Evolutionary conservation across 2,888 invertebrate genomes (phyloP), one percentile per base, ranked within the genome.

Genomic region (Choreutis nemorana): DNA sequence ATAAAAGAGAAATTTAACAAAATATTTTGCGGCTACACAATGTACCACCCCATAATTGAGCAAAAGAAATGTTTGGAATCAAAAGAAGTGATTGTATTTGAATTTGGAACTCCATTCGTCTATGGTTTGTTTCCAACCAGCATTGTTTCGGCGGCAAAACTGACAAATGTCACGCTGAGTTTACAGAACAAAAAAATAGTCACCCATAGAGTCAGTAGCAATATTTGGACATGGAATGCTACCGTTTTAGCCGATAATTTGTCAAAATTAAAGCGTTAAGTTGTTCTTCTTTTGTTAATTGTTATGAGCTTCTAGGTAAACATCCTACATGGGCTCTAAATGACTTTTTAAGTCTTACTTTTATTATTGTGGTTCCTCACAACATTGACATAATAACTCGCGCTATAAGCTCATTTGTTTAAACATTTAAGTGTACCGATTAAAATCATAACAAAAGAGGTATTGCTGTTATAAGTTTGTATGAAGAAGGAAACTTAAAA

Each of bases 41-140:
- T 54, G 48, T 43, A 42, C 50, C 63, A 68, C 59, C 62, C 72
- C 47, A 58, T 72, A 75, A 77, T 75, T 73, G 75, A 71, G 71
- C 73, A 73, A 73, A 70, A 57, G 66, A 66, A 70, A 66, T 62
- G 47, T 58, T 62, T 40, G 35, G 31, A 42, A 45, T 56, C 47
- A 52, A 57, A 42, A 41, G 45, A 46, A 55, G 55, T 52, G 48
- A 43, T 41, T 39, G 33, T 30, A 40, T 50, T 23, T 48, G 45
- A 50, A 12, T 4, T 15, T 3, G 13, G 4, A 12, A 22, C 43
- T 41, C 39, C 49, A 45, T 51, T 47, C n/a, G 44, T 50, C 48
- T 50, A 37, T 46, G 27, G 35, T 35, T 30, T 25, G 26, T 36
- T 31, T 24, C 18, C 28, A 4, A 24, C 13, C 14, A 26, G 18